Percentiles rank a stretch among this genome's conserved stretches.
phyloP scores from a whole-genome alignment of 1,140 invertebrate species.

The Portunus trituberculatus region DNA sequence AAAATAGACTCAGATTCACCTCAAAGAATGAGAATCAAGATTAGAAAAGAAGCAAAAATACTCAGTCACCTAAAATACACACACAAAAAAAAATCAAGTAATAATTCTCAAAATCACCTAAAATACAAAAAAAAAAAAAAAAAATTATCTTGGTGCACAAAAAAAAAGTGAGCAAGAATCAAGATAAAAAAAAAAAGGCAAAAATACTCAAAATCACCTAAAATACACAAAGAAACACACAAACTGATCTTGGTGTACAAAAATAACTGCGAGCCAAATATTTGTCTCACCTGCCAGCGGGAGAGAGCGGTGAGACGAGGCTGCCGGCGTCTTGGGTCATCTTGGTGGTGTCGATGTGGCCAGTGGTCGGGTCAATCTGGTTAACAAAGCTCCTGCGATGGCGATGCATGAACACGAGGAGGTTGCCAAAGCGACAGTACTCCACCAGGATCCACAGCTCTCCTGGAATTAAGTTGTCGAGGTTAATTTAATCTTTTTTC shows the following conservation, averaged over 20 bases:
- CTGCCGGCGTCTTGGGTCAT: neutral
- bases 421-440: constrained; percentile 82
- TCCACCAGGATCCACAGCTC: constrained; percentile 82
- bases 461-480: constrained; percentile 68
- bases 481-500: too few species aligned
- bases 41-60: neutral
- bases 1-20: too few species aligned
- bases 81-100: too few species aligned
- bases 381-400: constrained; percentile 79
- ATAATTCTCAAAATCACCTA: too few species aligned
- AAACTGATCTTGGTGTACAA: neutral
- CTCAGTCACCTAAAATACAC: neutral
- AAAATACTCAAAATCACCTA: neutral
- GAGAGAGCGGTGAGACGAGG: neutral
- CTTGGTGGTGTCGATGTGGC: constrained; percentile 36
- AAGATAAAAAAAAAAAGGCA: neutral
- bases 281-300: neutral
- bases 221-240: neutral
- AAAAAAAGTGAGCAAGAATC: too few species aligned
- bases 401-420: constrained; percentile 81
- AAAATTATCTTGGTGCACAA: too few species aligned
- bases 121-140: too few species aligned
- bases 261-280: neutral
- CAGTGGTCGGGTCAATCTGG: constrained; percentile 77
- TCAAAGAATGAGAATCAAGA: too few species aligned